These are phyloP conservation scores for Protobothrops flavoviridis DNA, from an alignment of 2,113 vertebrate species.

Conservation along the genomic window DNA sequence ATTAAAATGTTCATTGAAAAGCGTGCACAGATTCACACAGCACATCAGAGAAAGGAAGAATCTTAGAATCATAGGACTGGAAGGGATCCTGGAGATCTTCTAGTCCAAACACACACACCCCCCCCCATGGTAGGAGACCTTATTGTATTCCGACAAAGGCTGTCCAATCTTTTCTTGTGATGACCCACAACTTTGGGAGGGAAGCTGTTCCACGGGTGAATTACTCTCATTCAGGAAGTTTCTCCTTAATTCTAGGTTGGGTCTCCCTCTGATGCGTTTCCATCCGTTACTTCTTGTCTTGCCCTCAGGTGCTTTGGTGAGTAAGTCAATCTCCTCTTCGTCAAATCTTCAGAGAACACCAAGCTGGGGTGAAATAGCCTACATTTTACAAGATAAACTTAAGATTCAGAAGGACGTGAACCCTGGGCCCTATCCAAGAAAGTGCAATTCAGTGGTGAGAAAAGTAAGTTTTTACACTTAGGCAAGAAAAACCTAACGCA, in stretches of 20 bases:
- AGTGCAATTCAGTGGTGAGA: no score
- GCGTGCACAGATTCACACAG: not conserved
- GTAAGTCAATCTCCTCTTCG: not conserved
- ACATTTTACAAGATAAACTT: no score
- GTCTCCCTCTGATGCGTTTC: not conserved
- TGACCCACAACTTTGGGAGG: not conserved
- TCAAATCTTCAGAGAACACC: not conserved
- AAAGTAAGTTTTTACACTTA: no score
- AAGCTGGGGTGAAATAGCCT: not conserved
- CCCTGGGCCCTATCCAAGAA: no score
- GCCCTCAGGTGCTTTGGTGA: not conserved
- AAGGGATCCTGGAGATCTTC: not conserved
- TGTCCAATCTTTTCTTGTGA: not conserved
- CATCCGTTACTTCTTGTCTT: not conserved
- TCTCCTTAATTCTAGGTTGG: not conserved
- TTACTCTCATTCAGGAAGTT: not conserved
- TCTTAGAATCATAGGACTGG: not conserved
- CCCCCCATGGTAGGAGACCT: not conserved
- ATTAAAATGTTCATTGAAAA: not conserved
- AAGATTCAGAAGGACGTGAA: no score
- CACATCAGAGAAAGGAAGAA: not conserved
- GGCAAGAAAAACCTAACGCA: no score
- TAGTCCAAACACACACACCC: not conserved
- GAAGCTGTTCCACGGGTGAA: not conserved
- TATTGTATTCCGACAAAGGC: no score